phyloP scores from a whole-genome alignment of 2,113 vertebrate species.

The Urocolius indicus region DNA sequence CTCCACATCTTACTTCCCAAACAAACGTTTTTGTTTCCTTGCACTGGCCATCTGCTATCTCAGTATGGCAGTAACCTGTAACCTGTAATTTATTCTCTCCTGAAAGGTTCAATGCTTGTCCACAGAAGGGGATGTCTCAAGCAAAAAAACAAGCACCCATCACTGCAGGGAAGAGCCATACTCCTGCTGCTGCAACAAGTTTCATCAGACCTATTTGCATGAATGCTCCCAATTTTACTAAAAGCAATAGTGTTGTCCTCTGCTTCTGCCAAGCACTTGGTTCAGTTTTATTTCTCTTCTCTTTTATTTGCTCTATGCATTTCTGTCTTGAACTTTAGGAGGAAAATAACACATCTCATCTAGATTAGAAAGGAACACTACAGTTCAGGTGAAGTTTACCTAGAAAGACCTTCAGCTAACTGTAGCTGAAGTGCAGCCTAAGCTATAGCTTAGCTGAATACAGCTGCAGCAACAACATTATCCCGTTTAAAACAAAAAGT shows the following conservation, averaged over 20 bases:
- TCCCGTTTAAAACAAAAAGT: background rate
- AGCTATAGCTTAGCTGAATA: background rate
- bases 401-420: background rate
- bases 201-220: background rate
- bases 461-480: background rate
- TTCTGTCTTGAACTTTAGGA: background rate
- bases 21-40: background rate
- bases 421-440: background rate
- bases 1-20: background rate
- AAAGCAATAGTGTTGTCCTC: background rate
- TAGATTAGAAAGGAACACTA: background rate
- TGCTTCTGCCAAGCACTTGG: background rate
- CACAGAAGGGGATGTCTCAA: background rate
- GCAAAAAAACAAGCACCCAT: background rate
- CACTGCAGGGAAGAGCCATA: accelerated
- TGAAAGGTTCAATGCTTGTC: background rate
- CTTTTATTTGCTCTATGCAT: background rate
- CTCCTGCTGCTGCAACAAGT: background rate
- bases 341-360: background rate
- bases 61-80: background rate
- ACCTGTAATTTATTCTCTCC: background rate
- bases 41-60: background rate
- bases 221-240: background rate
- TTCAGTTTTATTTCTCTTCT: background rate
- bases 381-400: background rate